Percentiles rank a stretch among this genome's conserved stretches.
Evolutionary conservation across 92 coral and sea anemone species (phyloP).

Genomic region (Meandrina meandrites): DNA sequence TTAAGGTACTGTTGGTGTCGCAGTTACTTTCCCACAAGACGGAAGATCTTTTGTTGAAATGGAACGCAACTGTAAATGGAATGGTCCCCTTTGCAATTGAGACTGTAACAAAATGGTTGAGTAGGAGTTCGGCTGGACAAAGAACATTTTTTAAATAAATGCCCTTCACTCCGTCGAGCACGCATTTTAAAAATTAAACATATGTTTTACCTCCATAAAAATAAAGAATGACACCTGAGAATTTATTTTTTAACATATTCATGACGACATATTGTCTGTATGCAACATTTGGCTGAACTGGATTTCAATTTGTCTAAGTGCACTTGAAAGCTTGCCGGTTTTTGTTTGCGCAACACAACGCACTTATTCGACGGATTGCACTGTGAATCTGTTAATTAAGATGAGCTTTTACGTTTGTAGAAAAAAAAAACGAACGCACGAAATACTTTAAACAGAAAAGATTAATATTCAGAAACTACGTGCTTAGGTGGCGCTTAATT

Average conservation of each 20-base stretch:
- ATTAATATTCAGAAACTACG: neutral
- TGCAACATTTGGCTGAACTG: neutral
- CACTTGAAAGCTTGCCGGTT: neutral
- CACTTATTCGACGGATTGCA: neutral
- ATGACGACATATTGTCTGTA: neutral
- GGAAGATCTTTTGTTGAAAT: no score
- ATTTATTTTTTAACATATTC: neutral
- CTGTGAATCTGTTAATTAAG: neutral
- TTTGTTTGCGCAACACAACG: neutral
- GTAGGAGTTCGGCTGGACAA: neutral
- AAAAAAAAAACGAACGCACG: neutral
- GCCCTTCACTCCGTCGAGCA: neutral
- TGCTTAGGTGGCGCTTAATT: neutral
- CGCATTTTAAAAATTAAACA: neutral
- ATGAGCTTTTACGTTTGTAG: neutral
- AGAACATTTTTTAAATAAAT: neutral
- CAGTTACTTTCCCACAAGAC: neutral
- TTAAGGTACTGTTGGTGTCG: neutral
- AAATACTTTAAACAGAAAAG: neutral
- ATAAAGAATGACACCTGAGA: neutral
- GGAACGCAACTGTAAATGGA: neutral
- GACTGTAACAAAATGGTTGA: neutral
- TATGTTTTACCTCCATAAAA: neutral
- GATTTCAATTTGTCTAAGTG: neutral
- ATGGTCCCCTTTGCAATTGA: neutral